Percentiles rank a stretch among this genome's conserved stretches.
Evolutionary conservation across 2,113 vertebrate genomes (phyloP).

Genomic region (Xyliphius kryptos): DNA sequence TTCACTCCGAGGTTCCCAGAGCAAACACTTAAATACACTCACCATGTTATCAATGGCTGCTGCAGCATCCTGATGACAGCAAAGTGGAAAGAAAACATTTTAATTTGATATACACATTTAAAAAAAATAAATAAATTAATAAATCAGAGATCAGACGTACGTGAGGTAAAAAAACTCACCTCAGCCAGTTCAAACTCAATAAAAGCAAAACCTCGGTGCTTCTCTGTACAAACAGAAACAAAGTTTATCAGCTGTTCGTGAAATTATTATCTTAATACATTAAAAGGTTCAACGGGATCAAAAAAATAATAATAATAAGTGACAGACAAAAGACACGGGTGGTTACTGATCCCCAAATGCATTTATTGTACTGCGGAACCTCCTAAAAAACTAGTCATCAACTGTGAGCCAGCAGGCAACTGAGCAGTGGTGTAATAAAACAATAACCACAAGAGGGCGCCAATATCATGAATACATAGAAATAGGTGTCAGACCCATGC

Average conservation of each 20-base stretch:
- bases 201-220: slow-evolving; percentile 94
- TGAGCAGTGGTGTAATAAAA: no score
- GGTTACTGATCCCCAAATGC: no score
- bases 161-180: slow-evolving; percentile 61
- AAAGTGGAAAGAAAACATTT: neutral
- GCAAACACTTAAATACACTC: slow-evolving; percentile 20
- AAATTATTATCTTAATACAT: neutral
- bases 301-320: no score
- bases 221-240: slow-evolving; percentile 67
- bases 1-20: neutral
- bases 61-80: slow-evolving; percentile 76
- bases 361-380: no score
- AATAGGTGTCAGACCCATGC: no score
- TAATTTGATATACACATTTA: neutral
- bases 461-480: no score
- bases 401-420: no score
- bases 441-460: no score
- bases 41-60: slow-evolving; percentile 97
- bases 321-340: no score
- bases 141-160: neutral
- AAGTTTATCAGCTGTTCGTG: neutral
- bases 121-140: neutral
- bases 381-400: no score
- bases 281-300: no score
- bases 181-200: slow-evolving; percentile 92